Base-by-base conservation (phyloP, 2,113 vertebrate species). In the Aythya baeri region DNA sequence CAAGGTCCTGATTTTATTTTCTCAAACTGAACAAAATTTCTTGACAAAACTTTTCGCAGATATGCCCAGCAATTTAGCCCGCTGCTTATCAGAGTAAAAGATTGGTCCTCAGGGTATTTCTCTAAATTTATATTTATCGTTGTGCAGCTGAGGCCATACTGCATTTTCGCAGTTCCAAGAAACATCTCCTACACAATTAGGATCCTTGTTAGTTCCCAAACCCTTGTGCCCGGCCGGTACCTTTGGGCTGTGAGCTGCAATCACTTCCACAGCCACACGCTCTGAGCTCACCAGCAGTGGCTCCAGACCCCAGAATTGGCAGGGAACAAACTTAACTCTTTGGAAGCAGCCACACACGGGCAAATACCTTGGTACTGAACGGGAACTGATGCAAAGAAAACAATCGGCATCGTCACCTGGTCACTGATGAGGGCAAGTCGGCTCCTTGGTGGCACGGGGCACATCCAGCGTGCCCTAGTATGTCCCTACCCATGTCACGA, bases 381-480 rank as follows among this genome's bases (percentile, higher is more conserved):
- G 38, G 3, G 81, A 62, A 71, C 5, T 11, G 62, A 9, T 3
- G 11, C 2, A 3, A 83, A 46, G 14, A 43, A 84, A 74, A 5
- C 21, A 0, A 79, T 4, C 36, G 22, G 67, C 18, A 58, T 5
- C 17, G 34, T 0, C 1, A 36, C 14, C 0, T 1, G 27, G 3
- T 6, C 68, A 17, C 26, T 2, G 54, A 59, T 1, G 27, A 54
- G 41, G 49, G 36, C 10, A 32, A 44, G 38, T 1, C 1, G 4
- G 44, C 41, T 67, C 17, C 9, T 16, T 12, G 36, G 70, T 9
- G 6, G 79, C 75, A 16, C 21, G 3, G 44, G 46, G 43, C 73
- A 71, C 15, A 7, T 7, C 44, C 36, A 13, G 17, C 14, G 27
- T 13, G 43, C 29, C 29, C 67, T 3, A 25, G 26, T 8, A 17